A percentile compares a stretch with the other conserved stretches of the same genome.
These are phyloP conservation scores for Magallana angulata DNA, from an alignment of 1,140 invertebrate species.

Conservation along the genomic window DNA sequence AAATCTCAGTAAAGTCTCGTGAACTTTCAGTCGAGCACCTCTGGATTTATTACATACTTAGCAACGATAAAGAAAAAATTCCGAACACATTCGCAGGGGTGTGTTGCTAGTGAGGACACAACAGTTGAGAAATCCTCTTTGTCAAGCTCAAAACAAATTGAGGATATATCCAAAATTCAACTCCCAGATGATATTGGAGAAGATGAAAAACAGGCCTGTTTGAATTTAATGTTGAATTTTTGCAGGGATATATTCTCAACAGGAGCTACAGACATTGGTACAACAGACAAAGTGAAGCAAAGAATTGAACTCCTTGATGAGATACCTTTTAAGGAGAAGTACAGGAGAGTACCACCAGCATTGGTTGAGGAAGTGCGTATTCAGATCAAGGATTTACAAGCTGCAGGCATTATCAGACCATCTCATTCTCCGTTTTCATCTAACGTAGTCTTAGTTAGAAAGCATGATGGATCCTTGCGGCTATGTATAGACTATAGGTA, in stretches of 20 bases:
- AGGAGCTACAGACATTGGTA: constrained; percentile 37
- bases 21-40: no score
- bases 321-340: constrained; percentile 41
- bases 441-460: not conserved
- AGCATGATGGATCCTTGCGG: no score
- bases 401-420: constrained; percentile 38
- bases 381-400: constrained; percentile 46
- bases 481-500: no score
- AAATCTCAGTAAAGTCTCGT: no score
- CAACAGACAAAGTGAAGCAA: constrained; percentile 31
- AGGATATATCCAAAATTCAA: not conserved
- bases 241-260: constrained; percentile 35
- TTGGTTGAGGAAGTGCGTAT: constrained; percentile 47
- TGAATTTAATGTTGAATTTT: not conserved
- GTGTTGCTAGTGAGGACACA: not conserved
- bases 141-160: not conserved
- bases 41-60: no score
- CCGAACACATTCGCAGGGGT: no score
- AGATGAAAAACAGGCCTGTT: not conserved
- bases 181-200: not conserved
- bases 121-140: not conserved
- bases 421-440: constrained; percentile 37
- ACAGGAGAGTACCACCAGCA: constrained; percentile 37
- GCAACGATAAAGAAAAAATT: no score
- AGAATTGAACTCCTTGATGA: constrained; percentile 44